Percentiles rank a stretch among this genome's conserved stretches.
phyloP scores from a whole-genome alignment of 1,140 invertebrate genomes.

The Linepithema humile region DNA sequence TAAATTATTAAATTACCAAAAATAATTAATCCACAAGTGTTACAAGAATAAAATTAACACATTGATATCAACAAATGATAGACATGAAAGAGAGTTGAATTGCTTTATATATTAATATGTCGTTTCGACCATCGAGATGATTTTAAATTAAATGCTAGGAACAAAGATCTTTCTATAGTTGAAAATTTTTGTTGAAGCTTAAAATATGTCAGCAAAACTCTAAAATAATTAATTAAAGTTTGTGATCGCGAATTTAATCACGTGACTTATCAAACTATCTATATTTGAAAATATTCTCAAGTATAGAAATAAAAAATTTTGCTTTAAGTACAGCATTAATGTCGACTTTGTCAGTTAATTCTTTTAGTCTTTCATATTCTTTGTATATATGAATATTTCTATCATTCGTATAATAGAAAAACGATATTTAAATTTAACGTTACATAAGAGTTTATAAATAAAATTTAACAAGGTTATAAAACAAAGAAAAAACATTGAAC shows the following conservation, averaged over 20 bases:
- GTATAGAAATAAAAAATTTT: no score
- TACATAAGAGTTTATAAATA: constrained; percentile 3
- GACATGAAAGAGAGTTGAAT: background rate
- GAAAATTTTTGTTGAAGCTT: background rate
- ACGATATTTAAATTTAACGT: background rate
- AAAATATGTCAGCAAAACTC: no score
- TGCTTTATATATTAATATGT: background rate
- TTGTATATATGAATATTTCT: background rate
- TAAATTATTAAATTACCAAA: background rate
- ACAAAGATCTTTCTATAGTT: background rate
- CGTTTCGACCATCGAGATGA: no score
- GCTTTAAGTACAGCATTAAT: background rate
- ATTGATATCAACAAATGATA: background rate
- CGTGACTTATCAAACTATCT: no score
- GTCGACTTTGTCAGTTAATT: background rate
- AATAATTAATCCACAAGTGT: background rate
- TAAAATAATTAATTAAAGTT: no score
- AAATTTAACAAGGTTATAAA: background rate
- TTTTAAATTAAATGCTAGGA: background rate
- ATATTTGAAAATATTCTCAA: no score
- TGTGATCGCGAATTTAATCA: no score
- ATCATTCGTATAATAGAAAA: no score
- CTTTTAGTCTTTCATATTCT: background rate
- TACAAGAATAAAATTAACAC: background rate
- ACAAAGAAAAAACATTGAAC: background rate